Conservation (phyloP, 2,797 vertebrate species). For the Lithobates pipiens region DNA sequence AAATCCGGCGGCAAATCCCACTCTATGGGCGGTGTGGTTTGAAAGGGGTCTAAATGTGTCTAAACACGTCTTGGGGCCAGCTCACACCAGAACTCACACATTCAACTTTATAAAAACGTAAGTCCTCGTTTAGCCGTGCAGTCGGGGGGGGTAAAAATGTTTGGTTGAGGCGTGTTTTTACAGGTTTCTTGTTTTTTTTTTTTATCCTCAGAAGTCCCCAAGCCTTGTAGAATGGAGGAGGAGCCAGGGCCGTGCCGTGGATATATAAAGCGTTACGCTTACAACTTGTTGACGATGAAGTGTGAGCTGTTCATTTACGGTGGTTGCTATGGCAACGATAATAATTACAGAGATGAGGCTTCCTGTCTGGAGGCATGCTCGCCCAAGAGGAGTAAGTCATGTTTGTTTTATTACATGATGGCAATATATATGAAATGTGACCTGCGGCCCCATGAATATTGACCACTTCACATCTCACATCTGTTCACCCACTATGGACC, state of each 20-base stretch:
- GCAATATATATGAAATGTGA: neutral
- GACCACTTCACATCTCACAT: too few relatives aligned
- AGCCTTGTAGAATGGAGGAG: constrained; percentile 81
- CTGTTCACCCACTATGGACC: too few relatives aligned
- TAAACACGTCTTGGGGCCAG: too few relatives aligned
- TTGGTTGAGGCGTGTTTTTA: neutral
- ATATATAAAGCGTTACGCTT: constrained; percentile 78
- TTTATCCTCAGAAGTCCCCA: constrained; percentile 81
- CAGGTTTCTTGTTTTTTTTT: neutral
- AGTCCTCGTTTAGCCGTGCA: too few relatives aligned
- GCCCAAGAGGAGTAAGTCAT: constrained; percentile 80
- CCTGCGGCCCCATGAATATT: neutral
- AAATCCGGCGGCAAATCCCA: too few relatives aligned
- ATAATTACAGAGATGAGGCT: constrained; percentile 79
- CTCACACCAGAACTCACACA: too few relatives aligned
- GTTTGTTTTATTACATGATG: neutral
- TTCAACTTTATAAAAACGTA: too few relatives aligned
- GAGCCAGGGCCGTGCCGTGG: constrained; percentile 77
- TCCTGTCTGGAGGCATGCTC: constrained; percentile 85
- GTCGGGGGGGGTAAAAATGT: too few relatives aligned
- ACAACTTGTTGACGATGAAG: constrained; percentile 87
- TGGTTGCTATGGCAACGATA: constrained; percentile 80
- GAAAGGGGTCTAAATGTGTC: too few relatives aligned
- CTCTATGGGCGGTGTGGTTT: too few relatives aligned
- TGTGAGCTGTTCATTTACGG: constrained; percentile 86